Conservation (phyloP, 2,888 invertebrate species). For the Drosophila kokeensis region DNA sequence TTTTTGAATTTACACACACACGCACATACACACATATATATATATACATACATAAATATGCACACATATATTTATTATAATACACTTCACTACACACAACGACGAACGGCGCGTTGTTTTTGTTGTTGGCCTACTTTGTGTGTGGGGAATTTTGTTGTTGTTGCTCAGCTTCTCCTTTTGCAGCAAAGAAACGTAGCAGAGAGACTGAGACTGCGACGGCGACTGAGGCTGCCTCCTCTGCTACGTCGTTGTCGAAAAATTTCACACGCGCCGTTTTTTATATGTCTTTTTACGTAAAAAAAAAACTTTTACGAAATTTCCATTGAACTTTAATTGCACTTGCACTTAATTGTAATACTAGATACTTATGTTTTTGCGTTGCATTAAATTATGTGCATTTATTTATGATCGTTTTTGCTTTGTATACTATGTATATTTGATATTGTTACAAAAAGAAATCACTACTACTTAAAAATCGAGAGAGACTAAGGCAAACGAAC, state of each 20-base stretch:
- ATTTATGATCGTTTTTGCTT: slow-evolving; percentile 43
- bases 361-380: slow-evolving; percentile 43
- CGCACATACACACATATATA: slow-evolving; percentile 11
- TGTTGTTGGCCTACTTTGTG: slow-evolving; percentile 81
- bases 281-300: slow-evolving; percentile 71
- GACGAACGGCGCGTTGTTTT: slow-evolving; percentile 57
- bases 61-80: slow-evolving; percentile 50
- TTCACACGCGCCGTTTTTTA: slow-evolving; percentile 77
- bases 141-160: slow-evolving; percentile 67
- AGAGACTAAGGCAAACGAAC: slow-evolving; percentile 61
- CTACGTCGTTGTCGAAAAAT: slow-evolving; percentile 68
- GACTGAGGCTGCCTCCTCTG: slow-evolving; percentile 41
- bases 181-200: slow-evolving; percentile 54
- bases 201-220: slow-evolving; percentile 23
- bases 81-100: slow-evolving; percentile 61
- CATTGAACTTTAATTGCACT: slow-evolving; percentile 59
- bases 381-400: slow-evolving; percentile 45
- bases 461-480: slow-evolving; percentile 61
- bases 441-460: slow-evolving; percentile 60
- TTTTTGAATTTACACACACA: slow-evolving; percentile 41
- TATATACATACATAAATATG: slow-evolving; percentile 6
- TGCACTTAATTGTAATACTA: slow-evolving; percentile 36
- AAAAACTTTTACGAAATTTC: slow-evolving; percentile 58
- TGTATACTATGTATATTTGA: slow-evolving; percentile 62
- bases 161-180: slow-evolving; percentile 65